Percentiles rank a stretch among this genome's conserved stretches.
These are phyloP conservation scores for Manacus vitellinus DNA, from an alignment of 2,113 vertebrate genomes.

Conservation along the genomic window DNA sequence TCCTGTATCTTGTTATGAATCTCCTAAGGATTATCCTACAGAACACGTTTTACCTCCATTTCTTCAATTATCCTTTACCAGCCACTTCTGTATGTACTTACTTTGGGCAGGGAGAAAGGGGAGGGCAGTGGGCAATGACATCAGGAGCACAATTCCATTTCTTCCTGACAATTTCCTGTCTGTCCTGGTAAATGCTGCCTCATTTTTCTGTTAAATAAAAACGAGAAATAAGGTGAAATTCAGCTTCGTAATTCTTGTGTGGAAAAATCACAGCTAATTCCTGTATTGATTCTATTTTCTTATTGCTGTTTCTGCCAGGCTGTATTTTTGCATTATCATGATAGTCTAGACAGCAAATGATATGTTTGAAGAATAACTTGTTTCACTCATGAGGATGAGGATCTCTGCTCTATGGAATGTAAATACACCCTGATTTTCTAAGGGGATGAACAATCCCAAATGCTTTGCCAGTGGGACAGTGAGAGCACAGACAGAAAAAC, in stretches of 20 bases:
- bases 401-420: not conserved
- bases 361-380: not conserved
- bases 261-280: not conserved
- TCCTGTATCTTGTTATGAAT: not conserved
- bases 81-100: not conserved
- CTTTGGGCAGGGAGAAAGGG: not conserved
- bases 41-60: not conserved
- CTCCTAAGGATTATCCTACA: not conserved
- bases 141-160: not conserved
- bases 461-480: not conserved
- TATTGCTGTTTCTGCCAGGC: not conserved
- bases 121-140: not conserved
- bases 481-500: not conserved
- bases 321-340: not conserved
- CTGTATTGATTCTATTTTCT: not conserved
- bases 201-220: not conserved
- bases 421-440: not conserved
- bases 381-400: not conserved
- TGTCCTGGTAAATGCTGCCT: not conserved
- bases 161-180: not conserved
- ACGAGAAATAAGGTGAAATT: not conserved
- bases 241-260: not conserved
- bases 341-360: not conserved
- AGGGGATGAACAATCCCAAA: not conserved
- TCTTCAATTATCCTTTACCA: not conserved